phyloP scores from a whole-genome alignment of 2,888 invertebrate genomes.

The Ectropis crepuscularia region DNA sequence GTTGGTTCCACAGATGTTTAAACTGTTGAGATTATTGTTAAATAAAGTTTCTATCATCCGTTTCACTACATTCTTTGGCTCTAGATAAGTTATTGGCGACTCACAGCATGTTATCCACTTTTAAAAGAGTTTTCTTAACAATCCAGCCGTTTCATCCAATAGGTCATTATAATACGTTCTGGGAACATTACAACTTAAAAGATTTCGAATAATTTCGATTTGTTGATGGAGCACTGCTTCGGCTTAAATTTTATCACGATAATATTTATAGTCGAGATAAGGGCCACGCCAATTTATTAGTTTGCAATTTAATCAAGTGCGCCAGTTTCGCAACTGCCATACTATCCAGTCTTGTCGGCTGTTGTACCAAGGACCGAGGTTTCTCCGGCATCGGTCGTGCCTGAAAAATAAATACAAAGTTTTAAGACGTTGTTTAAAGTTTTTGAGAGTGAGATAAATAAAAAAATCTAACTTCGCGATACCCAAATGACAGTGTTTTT shows the following conservation, averaged over 20 bases:
- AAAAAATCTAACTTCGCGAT: too few species aligned
- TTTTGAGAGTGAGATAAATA: too few species aligned
- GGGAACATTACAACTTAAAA: not conserved
- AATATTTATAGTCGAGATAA: not conserved
- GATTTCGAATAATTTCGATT: not conserved
- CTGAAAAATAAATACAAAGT: too few species aligned
- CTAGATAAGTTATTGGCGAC: not conserved
- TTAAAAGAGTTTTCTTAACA: not conserved
- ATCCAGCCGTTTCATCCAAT: not conserved
- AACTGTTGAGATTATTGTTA: too few species aligned
- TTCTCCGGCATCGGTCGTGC: not conserved
- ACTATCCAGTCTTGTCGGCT: not conserved
- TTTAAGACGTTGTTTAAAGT: too few species aligned
- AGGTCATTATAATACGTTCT: not conserved
- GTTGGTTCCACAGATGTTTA: too few species aligned
- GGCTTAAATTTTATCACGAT: not conserved
- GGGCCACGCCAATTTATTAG: not conserved
- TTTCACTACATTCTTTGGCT: not conserved
- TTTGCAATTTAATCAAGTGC: not conserved
- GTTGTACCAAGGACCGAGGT: not conserved
- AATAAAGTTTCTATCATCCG: too few species aligned
- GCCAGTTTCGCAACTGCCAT: not conserved
- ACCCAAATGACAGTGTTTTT: too few species aligned
- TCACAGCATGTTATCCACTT: not conserved
- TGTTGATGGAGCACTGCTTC: not conserved